Conservation (phyloP, 2,797 vertebrate genomes). For the Luscinia luscinia region DNA sequence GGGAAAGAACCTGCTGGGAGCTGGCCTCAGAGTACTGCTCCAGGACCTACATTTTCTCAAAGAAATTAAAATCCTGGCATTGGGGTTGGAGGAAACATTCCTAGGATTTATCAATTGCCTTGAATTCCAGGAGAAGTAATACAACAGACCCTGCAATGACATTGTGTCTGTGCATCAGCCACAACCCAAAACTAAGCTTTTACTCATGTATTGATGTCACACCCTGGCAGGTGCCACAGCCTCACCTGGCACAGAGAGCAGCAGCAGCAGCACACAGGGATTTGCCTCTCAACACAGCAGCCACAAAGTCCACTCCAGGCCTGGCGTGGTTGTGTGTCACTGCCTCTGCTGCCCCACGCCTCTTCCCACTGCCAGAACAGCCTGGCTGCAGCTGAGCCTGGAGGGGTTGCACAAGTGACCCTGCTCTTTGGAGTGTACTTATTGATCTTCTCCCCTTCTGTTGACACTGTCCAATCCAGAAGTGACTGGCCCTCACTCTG, state of each 20-base stretch:
- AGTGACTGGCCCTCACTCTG: background rate
- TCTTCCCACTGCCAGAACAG: background rate
- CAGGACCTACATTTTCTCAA: background rate
- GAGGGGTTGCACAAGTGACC: slow-evolving; percentile 47
- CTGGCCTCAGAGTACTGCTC: background rate
- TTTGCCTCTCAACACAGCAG: background rate
- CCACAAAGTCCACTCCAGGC: background rate
- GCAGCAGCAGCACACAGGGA: background rate
- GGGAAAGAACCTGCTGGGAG: background rate
- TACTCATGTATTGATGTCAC: background rate
- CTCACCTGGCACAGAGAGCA: background rate
- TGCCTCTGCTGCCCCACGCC: background rate
- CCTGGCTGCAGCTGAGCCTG: background rate
- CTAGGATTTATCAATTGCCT: background rate
- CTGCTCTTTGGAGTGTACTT: slow-evolving; percentile 59
- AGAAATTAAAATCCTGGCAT: background rate
- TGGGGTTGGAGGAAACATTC: background rate
- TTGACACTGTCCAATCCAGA: background rate
- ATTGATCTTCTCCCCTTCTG: slow-evolving; percentile 18
- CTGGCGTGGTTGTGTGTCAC: background rate
- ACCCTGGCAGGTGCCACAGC: background rate
- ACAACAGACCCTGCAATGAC: background rate
- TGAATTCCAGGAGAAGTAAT: background rate
- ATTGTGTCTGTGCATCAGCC: background rate
- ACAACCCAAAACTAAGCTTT: background rate